Percentiles rank a stretch among this genome's conserved stretches.
Evolutionary conservation across 2,113 vertebrate species (phyloP).

Genomic region (Siniperca knerii): DNA sequence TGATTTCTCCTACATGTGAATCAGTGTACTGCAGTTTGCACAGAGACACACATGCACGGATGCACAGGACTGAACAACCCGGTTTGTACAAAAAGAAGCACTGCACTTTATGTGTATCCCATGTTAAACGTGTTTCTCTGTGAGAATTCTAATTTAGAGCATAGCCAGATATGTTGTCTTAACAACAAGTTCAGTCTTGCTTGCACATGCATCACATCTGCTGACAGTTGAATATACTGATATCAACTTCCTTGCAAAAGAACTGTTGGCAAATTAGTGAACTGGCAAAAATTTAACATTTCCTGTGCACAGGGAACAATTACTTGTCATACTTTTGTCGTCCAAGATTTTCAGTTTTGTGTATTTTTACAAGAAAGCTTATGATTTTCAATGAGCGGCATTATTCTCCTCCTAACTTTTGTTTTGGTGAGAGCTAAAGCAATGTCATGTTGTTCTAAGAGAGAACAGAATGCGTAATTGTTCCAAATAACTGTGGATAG

Average conservation of each 20-base stretch:
- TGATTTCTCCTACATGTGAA: background rate
- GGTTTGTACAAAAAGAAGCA: background rate
- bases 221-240: constrained; percentile 35
- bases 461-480: constrained; percentile 41
- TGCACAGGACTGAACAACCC: background rate
- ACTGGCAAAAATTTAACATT: constrained; percentile 30
- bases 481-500: constrained; percentile 72
- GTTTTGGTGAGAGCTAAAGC: constrained; percentile 55
- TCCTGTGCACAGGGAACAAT: constrained; percentile 14
- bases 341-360: constrained; percentile 29
- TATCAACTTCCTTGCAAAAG: constrained; percentile 42
- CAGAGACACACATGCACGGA: constrained; percentile 13
- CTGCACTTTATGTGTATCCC: background rate
- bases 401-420: constrained; percentile 21
- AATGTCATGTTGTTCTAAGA: constrained; percentile 49
- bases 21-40: constrained; percentile 11
- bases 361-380: constrained; percentile 23
- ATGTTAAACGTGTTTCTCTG: background rate
- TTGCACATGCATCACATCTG: constrained; percentile 59
- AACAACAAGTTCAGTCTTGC: constrained; percentile 48
- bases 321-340: background rate
- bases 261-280: constrained; percentile 35
- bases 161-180: constrained; percentile 26
- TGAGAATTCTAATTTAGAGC: background rate
- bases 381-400: constrained; percentile 15